Percentiles rank a stretch among this genome's conserved stretches.
Evolutionary conservation across 2,888 invertebrate species (phyloP).

Genomic region (Odiellus spinosus): DNA sequence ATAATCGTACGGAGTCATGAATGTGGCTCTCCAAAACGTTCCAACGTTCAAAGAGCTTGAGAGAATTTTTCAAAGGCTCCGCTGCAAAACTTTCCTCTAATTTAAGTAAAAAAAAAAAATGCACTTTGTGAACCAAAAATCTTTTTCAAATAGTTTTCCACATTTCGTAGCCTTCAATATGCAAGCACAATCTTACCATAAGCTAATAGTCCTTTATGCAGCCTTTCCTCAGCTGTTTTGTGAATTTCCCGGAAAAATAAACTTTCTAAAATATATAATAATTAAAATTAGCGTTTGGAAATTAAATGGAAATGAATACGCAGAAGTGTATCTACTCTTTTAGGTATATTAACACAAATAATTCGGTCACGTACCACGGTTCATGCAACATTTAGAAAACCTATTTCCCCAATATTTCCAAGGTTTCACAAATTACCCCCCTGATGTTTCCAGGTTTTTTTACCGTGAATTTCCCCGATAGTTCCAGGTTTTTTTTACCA

Average conservation of each 20-base stretch:
- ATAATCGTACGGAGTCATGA: slow-evolving; percentile 8
- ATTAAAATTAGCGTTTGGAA: slow-evolving; percentile 3
- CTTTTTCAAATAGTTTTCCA: too few relatives aligned
- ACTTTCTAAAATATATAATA: slow-evolving; percentile 20
- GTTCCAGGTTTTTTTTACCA: too few relatives aligned
- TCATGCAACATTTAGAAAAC: too few relatives aligned
- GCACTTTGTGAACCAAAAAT: too few relatives aligned
- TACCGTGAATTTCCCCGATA: too few relatives aligned
- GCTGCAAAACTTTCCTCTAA: slow-evolving; percentile 73
- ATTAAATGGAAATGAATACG: too few relatives aligned
- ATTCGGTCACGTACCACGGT: too few relatives aligned
- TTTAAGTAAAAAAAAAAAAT: neutral
- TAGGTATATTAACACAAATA: neutral
- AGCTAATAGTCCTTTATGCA: slow-evolving; percentile 23
- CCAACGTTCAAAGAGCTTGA: slow-evolving; percentile 65
- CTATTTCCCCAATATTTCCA: too few relatives aligned
- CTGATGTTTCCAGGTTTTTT: too few relatives aligned
- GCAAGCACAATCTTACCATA: slow-evolving; percentile 24
- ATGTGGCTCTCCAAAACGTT: slow-evolving; percentile 47
- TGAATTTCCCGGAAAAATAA: slow-evolving; percentile 25
- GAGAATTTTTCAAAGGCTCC: slow-evolving; percentile 67
- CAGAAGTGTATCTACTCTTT: too few relatives aligned
- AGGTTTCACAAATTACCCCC: too few relatives aligned
- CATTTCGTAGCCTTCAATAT: neutral
- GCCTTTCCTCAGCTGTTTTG: slow-evolving; percentile 23